These are phyloP conservation scores for Mylabris phalerata DNA, from an alignment of 1,140 invertebrate species.

Conservation along the genomic window DNA sequence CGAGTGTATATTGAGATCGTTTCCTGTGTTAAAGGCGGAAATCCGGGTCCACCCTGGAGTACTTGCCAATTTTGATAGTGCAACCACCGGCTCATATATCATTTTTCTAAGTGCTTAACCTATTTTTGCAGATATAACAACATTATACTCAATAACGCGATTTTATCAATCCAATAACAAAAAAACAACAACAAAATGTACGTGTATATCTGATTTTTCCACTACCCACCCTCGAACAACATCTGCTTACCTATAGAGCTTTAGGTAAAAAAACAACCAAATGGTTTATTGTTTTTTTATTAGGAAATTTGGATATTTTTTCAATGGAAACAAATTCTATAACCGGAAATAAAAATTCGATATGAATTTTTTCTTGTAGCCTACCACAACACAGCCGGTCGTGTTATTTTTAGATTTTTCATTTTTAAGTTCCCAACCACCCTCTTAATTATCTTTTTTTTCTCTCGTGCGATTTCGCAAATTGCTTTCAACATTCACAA, in stretches of 20 bases:
- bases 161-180: slow-evolving; percentile 11
- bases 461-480: too few relatives aligned
- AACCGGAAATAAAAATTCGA: slow-evolving; percentile 14
- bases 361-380: neutral
- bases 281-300: slow-evolving; percentile 18
- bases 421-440: too few relatives aligned
- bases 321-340: slow-evolving; percentile 7
- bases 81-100: slow-evolving; percentile 19
- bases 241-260: slow-evolving; percentile 20
- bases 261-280: slow-evolving; percentile 12
- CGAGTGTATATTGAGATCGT: slow-evolving; percentile 18
- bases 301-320: slow-evolving; percentile 5
- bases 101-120: neutral
- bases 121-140: too few relatives aligned
- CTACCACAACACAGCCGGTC: slow-evolving; percentile 1
- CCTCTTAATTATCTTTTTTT: too few relatives aligned
- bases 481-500: too few relatives aligned
- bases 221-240: slow-evolving; percentile 11
- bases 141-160: neutral
- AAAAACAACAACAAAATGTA: slow-evolving; percentile 9
- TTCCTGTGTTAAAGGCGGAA: slow-evolving; percentile 21
- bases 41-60: slow-evolving; percentile 19
- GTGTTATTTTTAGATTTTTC: too few relatives aligned
- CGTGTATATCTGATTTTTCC: slow-evolving; percentile 3
- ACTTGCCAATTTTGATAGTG: slow-evolving; percentile 20